These are phyloP conservation scores for Oeneis ivallda DNA, from an alignment of 2,888 invertebrate species.

Conservation along the genomic window DNA sequence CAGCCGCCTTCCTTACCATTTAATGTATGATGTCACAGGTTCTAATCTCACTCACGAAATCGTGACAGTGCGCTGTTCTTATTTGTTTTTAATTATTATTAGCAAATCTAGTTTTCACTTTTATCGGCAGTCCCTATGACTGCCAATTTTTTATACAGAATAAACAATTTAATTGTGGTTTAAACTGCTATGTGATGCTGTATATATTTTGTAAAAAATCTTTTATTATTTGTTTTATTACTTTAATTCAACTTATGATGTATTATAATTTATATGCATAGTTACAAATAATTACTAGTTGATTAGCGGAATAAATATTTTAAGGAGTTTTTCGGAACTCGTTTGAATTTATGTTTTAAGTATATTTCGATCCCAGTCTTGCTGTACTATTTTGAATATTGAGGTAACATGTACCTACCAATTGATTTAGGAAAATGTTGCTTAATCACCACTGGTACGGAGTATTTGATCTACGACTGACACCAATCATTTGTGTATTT, in stretches of 20 bases:
- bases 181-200: not conserved
- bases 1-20: no score
- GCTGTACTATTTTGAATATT: not conserved
- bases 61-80: no score
- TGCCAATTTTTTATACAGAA: no score
- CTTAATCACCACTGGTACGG: conserved; percentile 53
- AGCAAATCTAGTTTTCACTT: no score
- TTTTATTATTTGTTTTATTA: not conserved
- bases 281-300: not conserved
- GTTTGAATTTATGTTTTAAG: not conserved
- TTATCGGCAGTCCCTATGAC: no score
- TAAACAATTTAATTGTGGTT: not conserved
- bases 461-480: conserved; percentile 56
- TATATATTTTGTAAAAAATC: not conserved
- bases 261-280: not conserved
- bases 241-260: not conserved
- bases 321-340: not conserved
- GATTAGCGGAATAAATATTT: not conserved
- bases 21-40: no score
- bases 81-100: no score
- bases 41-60: no score
- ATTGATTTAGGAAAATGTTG: conserved; percentile 21
- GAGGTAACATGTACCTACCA: not conserved
- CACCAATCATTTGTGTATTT: conserved; percentile 62
- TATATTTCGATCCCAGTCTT: not conserved